Conservation (phyloP, 1,140 invertebrate species). For the Leptinotarsa lineolata region DNA sequence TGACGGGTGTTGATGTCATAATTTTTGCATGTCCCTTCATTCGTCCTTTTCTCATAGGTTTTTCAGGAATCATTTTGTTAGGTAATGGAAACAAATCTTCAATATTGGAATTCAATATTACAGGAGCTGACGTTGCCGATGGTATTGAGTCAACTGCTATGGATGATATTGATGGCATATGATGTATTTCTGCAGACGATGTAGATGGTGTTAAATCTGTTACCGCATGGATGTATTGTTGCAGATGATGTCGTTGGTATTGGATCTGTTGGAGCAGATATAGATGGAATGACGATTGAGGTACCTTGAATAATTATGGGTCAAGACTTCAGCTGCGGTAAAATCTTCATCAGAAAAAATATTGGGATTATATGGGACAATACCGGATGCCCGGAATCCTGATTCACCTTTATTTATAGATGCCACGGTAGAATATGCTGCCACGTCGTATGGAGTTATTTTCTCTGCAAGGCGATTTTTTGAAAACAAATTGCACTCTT, state of each 20-base stretch:
- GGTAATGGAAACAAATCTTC: constrained; percentile 19
- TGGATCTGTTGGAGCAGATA: constrained; percentile 16
- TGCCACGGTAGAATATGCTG: too few species aligned
- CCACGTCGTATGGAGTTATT: constrained; percentile 40
- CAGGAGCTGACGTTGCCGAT: too few species aligned
- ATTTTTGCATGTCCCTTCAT: constrained; percentile 44
- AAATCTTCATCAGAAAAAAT: constrained; percentile 11
- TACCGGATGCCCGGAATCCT: too few species aligned
- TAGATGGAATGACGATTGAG: constrained; percentile 23
- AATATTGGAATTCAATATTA: not conserved
- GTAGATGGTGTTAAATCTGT: constrained; percentile 10
- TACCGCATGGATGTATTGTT: constrained; percentile 17
- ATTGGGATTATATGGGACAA: too few species aligned
- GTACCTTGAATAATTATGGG: constrained; percentile 12
- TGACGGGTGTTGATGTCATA: constrained; percentile 43
- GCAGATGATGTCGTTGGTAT: constrained; percentile 18
- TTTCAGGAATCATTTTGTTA: constrained; percentile 13
- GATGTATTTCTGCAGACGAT: constrained; percentile 16
- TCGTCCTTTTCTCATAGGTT: constrained; percentile 28
- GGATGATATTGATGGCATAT: too few species aligned
- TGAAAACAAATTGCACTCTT: constrained; percentile 30
- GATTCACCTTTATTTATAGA: too few species aligned
- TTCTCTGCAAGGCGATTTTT: constrained; percentile 23
- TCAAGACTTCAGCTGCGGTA: too few species aligned
- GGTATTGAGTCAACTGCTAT: too few species aligned